Conservation (phyloP, 2,113 vertebrate species). For the Poeciliopsis prolifica region DNA sequence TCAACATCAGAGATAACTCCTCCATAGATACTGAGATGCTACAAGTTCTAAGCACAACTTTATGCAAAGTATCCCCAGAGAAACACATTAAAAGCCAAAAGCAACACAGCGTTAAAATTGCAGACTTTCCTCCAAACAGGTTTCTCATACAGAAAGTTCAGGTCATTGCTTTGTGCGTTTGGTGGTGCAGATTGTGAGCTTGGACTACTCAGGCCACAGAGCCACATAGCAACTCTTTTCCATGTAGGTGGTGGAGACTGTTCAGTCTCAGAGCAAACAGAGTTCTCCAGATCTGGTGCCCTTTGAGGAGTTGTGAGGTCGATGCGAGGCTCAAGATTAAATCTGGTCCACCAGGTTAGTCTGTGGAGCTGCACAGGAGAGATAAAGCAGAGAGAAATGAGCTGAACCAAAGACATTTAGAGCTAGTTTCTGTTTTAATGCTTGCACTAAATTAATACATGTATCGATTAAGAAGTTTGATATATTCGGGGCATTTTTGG, state of each 20-base stretch:
- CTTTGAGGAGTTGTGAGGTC: conserved; percentile 53
- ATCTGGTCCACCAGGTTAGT: conserved; percentile 92
- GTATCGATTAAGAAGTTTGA: neutral
- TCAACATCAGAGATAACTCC: no score
- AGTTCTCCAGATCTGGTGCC: neutral
- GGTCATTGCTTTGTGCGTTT: conserved; percentile 66
- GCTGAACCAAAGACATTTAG: neutral
- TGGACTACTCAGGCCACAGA: conserved; percentile 81
- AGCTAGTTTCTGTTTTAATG: neutral
- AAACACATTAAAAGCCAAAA: conserved; percentile 87
- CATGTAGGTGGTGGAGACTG: conserved; percentile 59
- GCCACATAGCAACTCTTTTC: conserved; percentile 75
- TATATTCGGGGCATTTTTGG: neutral
- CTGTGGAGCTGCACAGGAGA: conserved; percentile 76
- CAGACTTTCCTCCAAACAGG: conserved; percentile 86
- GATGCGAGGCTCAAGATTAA: conserved; percentile 57
- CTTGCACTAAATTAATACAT: neutral
- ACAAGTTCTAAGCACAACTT: neutral
- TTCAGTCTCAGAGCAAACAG: neutral
- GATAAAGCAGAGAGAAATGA: neutral
- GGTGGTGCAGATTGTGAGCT: neutral
- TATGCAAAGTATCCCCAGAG: conserved; percentile 90
- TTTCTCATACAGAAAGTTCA: conserved; percentile 84
- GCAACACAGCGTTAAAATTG: conserved; percentile 83
- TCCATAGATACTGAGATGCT: no score